These are phyloP conservation scores for Dasysyrphus albostriatus DNA, from an alignment of 2,888 invertebrate species.

Conservation along the genomic window DNA sequence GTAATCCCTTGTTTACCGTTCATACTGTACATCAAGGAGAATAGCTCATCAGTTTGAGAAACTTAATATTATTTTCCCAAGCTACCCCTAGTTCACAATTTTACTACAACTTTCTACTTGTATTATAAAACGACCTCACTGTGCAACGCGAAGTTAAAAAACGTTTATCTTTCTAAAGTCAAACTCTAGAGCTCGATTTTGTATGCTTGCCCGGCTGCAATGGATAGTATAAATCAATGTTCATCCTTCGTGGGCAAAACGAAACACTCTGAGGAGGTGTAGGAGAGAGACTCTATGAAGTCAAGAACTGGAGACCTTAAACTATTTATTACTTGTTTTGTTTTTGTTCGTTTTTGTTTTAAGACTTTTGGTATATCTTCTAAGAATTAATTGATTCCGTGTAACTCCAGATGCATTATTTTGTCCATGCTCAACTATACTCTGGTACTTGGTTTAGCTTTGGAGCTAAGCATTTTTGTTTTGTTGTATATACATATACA, in stretches of 20 bases:
- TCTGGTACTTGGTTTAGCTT: slow-evolving; percentile 1
- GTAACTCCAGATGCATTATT: slow-evolving; percentile 73
- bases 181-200: slow-evolving; percentile 35
- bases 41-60: too few species aligned
- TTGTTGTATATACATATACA: background rate
- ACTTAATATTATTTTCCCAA: background rate
- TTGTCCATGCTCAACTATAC: slow-evolving; percentile 28
- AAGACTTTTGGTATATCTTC: slow-evolving; percentile 61
- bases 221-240: slow-evolving; percentile 55
- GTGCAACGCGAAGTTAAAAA: background rate
- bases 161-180: slow-evolving; percentile 45
- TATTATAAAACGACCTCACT: background rate
- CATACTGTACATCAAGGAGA: too few species aligned
- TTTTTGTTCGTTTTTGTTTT: slow-evolving; percentile 35
- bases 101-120: background rate
- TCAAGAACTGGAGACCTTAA: slow-evolving; percentile 63
- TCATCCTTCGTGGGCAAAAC: slow-evolving; percentile 19
- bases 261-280: slow-evolving; percentile 30
- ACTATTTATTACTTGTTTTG: slow-evolving; percentile 58
- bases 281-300: slow-evolving; percentile 15
- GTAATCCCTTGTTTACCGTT: too few species aligned
- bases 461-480: background rate
- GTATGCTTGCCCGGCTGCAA: slow-evolving; percentile 26
- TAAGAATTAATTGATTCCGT: slow-evolving; percentile 74
- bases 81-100: background rate